A percentile compares a stretch with the other conserved stretches of the same genome.
These are phyloP conservation scores for Limnephilus rhombicus DNA, from an alignment of 2,888 invertebrate species.

Conservation along the genomic window DNA sequence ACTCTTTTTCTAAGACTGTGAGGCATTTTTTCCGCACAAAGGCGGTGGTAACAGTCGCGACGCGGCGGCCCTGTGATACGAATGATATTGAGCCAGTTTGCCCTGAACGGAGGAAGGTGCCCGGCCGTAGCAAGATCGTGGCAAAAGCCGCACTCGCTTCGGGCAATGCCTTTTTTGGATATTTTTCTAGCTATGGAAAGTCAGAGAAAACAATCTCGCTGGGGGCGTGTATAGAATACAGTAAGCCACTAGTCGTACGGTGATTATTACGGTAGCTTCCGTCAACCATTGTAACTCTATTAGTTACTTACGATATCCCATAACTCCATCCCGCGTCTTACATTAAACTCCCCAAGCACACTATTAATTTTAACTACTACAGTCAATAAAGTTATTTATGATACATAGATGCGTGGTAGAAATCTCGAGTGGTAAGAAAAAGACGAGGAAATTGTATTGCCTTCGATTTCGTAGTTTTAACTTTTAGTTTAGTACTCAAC, in stretches of 20 bases:
- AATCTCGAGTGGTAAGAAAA: too few species aligned
- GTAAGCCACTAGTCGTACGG: not conserved
- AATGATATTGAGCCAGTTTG: constrained; percentile 6
- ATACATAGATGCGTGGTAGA: too few species aligned
- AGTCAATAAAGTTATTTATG: too few species aligned
- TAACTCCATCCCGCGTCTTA: not conserved
- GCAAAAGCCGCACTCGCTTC: not conserved
- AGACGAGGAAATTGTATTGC: too few species aligned
- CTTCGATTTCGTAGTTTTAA: too few species aligned
- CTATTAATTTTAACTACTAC: not conserved
- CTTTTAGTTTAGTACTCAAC: too few species aligned
- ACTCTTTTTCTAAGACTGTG: not conserved
- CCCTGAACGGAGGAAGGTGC: not conserved
- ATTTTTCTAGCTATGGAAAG: constrained; percentile 32
- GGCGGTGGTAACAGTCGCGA: not conserved
- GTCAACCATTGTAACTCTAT: not conserved
- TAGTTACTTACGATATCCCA: not conserved
- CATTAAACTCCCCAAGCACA: not conserved
- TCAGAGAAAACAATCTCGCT: constrained; percentile 25
- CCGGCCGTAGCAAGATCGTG: constrained; percentile 7
- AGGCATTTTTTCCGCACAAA: not conserved
- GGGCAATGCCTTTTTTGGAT: constrained; percentile 22
- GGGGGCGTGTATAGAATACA: too few species aligned
- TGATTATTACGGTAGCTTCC: not conserved
- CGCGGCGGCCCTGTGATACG: not conserved